A percentile compares a stretch with the other conserved stretches of the same genome.
Evolutionary conservation across 2,797 vertebrate species (phyloP).

Genomic region (Sebastolobus altivelis): DNA sequence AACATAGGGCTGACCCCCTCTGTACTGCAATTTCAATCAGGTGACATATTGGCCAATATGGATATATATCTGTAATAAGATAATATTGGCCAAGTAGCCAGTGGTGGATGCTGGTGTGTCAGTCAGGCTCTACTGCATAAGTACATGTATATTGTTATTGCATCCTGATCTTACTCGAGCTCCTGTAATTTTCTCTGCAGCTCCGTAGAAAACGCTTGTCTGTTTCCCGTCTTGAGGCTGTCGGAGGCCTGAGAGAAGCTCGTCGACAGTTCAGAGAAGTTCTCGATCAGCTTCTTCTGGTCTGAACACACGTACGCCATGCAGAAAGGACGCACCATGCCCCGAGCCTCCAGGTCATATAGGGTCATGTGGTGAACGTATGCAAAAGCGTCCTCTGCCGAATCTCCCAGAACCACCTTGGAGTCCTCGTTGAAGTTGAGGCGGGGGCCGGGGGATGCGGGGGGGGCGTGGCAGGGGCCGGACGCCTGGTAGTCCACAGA

Average conservation of each 20-base stretch:
- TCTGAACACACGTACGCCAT: slow-evolving; percentile 96
- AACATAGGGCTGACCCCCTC: not conserved
- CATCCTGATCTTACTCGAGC: slow-evolving; percentile 82
- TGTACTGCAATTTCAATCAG: not conserved
- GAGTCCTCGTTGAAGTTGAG: slow-evolving; percentile 94
- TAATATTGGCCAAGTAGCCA: not conserved
- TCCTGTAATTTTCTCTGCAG: slow-evolving; percentile 94
- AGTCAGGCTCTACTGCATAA: not conserved
- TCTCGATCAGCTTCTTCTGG: slow-evolving; percentile 93
- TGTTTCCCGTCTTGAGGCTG: slow-evolving; percentile 95
- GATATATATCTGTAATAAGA: not conserved
- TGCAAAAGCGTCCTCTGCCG: slow-evolving; percentile 91
- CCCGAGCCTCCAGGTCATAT: slow-evolving; percentile 94
- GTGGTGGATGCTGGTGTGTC: not conserved
- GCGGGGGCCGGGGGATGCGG: slow-evolving; percentile 53
- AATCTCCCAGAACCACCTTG: slow-evolving; percentile 94
- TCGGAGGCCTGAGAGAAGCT: slow-evolving; percentile 95
- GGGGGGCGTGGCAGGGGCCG: slow-evolving; percentile 84
- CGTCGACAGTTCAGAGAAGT: slow-evolving; percentile 89
- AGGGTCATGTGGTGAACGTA: slow-evolving; percentile 96
- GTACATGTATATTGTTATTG: not conserved
- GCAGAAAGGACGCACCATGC: slow-evolving; percentile 96
- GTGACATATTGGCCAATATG: not conserved
- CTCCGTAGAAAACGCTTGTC: slow-evolving; percentile 94
- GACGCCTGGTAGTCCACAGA: slow-evolving; percentile 98